These are phyloP conservation scores for Hydraecia micacea DNA, from an alignment of 2,888 invertebrate genomes.

Conservation along the genomic window DNA sequence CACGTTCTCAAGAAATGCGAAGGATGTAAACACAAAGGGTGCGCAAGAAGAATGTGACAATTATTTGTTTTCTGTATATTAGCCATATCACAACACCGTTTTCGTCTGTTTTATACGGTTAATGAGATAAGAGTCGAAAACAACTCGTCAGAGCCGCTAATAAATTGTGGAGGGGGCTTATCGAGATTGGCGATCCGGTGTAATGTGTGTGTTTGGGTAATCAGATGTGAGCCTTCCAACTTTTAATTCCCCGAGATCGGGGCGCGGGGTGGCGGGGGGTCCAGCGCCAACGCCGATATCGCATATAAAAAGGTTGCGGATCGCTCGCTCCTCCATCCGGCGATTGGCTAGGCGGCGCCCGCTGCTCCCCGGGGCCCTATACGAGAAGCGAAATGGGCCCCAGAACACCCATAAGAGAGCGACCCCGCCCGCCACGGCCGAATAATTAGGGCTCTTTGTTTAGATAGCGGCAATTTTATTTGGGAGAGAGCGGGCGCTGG, in stretches of 20 bases:
- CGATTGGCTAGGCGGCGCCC: slow-evolving; percentile 92
- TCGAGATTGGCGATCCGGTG: slow-evolving; percentile 85
- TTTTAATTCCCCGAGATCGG: slow-evolving; percentile 86
- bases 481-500: slow-evolving; percentile 89
- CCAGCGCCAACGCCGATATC: slow-evolving; percentile 88
- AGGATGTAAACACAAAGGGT: slow-evolving; percentile 55
- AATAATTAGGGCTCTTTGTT: slow-evolving; percentile 92
- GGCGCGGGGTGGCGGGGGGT: slow-evolving; percentile 77
- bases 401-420: slow-evolving; percentile 93
- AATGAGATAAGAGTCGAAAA: slow-evolving; percentile 80
- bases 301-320: slow-evolving; percentile 90
- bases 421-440: slow-evolving; percentile 92
- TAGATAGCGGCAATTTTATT: slow-evolving; percentile 91
- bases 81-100: slow-evolving; percentile 66
- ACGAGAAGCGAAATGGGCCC: slow-evolving; percentile 92
- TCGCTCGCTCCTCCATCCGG: slow-evolving; percentile 89
- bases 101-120: slow-evolving; percentile 69
- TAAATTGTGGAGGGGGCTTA: slow-evolving; percentile 86
- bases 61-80: slow-evolving; percentile 59
- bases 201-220: slow-evolving; percentile 88
- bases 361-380: slow-evolving; percentile 91
- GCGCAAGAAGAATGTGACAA: slow-evolving; percentile 51
- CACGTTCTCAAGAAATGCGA: slow-evolving; percentile 45
- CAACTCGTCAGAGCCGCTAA: slow-evolving; percentile 82
- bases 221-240: slow-evolving; percentile 87